Base-by-base conservation (phyloP, 2,113 vertebrate species). In the Burhinus bistriatus region DNA sequence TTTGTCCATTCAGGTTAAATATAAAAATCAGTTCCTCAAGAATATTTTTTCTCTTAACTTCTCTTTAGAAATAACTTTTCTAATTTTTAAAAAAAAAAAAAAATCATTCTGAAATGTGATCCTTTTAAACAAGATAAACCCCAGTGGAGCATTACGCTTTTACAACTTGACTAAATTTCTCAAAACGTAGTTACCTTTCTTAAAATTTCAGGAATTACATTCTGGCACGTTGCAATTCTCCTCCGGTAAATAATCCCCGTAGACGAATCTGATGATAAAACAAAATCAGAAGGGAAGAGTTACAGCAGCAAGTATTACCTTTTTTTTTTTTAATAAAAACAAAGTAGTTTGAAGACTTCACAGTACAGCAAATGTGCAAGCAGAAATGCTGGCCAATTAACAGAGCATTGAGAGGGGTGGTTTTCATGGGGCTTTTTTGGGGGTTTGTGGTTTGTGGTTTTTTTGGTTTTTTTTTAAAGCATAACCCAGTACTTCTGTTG, bases 121-220 rank as follows among this genome's bases (percentile, higher is more conserved):
- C 25, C 59, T 42, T 80, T 73, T 19, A 87, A 77, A 77, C 7
- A 34, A 57, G 64, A 75, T 20, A 59, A 57, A 62, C 14, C 70
- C 40, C 64, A 52, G 83, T 15, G 42, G 59, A 82, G 59, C 42
- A 51, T 57, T 22, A 77, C 40, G 58, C 49, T 32, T 95, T 86
- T 45, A 83, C 59, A 68, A 64, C 70, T 23, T 64, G 15, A 55
- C 58, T 70, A 42, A 32, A 89, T 76, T 61, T 85, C 85, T 79
- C 84, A 10, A 80, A 12, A 69, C 11, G 8, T 3, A 83, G 69
- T 98, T 98, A 98, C 98, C 97, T 98, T 98, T 77, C 97, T 97
- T 87, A 98, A 96, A 83, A 98, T 97, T 58, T 97, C 97, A 93
- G 98, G 98, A 97, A 98, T 87, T 90, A 98, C 98, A 93, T 98